phyloP scores from a whole-genome alignment of 2,797 vertebrate genomes.

The Alauda arvensis region DNA sequence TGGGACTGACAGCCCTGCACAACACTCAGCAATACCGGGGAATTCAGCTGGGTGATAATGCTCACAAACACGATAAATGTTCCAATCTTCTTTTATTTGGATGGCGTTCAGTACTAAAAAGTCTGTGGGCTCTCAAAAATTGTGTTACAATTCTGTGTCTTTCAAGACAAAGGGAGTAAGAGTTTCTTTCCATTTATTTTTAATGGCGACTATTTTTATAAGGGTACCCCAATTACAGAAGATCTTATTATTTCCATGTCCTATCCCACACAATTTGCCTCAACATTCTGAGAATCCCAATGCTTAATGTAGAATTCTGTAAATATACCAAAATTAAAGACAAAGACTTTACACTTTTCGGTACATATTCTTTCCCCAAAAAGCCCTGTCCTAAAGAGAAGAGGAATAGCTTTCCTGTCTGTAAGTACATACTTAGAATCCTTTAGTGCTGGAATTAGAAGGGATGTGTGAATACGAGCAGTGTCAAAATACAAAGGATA shows the following conservation, averaged over 20 bases:
- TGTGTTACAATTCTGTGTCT: neutral
- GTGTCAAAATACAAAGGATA: conserved; percentile 75
- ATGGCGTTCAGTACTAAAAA: neutral
- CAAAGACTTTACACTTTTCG: neutral
- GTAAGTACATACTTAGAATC: conserved; percentile 17
- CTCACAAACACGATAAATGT: neutral
- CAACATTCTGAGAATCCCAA: neutral
- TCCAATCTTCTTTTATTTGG: neutral
- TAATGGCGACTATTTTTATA: neutral
- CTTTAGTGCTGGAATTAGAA: conserved; percentile 46
- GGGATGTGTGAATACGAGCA: conserved; percentile 33
- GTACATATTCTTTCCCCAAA: neutral
- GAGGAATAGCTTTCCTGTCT: neutral
- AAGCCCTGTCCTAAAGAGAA: neutral
- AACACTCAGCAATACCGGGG: neutral
- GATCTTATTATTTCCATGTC: neutral
- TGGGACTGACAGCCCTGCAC: neutral
- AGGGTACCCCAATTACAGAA: neutral
- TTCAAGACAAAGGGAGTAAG: neutral
- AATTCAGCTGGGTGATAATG: neutral
- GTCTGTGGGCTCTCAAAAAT: neutral
- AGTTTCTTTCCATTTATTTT: neutral
- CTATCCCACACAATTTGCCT: neutral
- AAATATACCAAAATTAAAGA: neutral
- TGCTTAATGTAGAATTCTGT: neutral